Conservation (phyloP, 2,797 vertebrate genomes). For the Clamator glandarius region DNA sequence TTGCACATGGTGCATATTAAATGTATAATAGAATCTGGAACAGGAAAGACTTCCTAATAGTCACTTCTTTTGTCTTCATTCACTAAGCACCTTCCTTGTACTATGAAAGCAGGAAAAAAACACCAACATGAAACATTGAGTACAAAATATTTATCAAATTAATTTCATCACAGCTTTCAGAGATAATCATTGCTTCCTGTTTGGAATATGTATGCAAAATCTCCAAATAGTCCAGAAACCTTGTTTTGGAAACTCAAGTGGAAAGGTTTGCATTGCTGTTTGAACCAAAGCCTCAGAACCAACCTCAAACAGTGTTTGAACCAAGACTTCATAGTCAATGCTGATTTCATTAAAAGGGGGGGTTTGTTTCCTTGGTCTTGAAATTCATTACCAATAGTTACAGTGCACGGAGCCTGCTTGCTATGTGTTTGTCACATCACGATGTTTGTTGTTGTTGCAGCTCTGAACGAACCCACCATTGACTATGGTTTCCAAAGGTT, state of each 20-base stretch:
- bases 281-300: background rate
- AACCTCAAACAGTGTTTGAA: background rate
- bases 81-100: background rate
- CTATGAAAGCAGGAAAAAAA: background rate
- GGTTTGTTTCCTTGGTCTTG: background rate
- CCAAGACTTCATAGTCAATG: background rate
- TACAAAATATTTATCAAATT: background rate
- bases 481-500: conserved; percentile 99
- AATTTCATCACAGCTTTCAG: background rate
- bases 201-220: background rate
- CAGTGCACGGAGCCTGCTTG: background rate
- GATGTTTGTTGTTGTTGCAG: conserved; percentile 79
- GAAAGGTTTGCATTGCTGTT: background rate
- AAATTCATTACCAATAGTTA: background rate
- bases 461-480: conserved; percentile 97
- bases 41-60: background rate
- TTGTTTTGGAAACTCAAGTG: background rate
- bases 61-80: background rate
- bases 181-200: background rate
- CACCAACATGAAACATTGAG: background rate
- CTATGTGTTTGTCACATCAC: conserved; percentile 33
- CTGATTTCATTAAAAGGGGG: background rate
- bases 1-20: background rate
- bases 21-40: background rate
- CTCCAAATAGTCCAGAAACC: background rate